Evolutionary conservation across 2,113 vertebrate species (phyloP), one percentile per base, ranked within the genome.

Genomic region (Bubo blakistoni): DNA sequence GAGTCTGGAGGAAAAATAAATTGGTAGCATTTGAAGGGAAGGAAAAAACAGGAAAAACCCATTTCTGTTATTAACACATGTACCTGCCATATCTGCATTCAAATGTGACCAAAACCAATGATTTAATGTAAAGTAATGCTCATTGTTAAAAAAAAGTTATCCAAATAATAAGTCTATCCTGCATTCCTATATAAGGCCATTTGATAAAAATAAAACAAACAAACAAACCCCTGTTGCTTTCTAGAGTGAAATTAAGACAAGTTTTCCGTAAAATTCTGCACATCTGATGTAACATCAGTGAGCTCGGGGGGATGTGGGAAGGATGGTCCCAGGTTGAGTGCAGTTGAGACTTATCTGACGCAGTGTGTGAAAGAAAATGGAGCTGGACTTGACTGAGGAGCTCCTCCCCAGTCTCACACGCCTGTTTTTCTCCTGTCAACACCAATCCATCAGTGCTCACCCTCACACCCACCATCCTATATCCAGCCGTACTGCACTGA

Each of bases 311-410:
- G 34, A 62, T 27, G 36, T 11, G 57, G 57, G 34, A 90, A 87
- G 78, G 63, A 26, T 1, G 1, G 63, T 65, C 69, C 85, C 42
- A 21, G 42, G 42, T 1, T 58, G 13, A 74, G 30, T 2, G 55
- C 70, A 54, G 29, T 0, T 63, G n/a, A 76, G 61, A 36, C 0
- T 0, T 0, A n/a, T 27, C 26, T 25, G 47, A n/a, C 46, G 21
- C 7, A 32, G n/a, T 0, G 7, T 18, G 79, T 29, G 44, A 88
- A 42, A 42, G 42, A 62, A 90, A 89, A 58, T 0, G 3, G 70
- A 71, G 52, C 49, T 59, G 57, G 62, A 92, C 77, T 27, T 73
- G 67, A 52, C 34, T 25, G 46, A 69, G 67, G 36, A 81, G 54
- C 34, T 94, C 62, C 58, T 72, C 30, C 54, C 36, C 0, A 0